Conservation (phyloP, 2,888 invertebrate genomes). For the Pegoplata infirma region DNA sequence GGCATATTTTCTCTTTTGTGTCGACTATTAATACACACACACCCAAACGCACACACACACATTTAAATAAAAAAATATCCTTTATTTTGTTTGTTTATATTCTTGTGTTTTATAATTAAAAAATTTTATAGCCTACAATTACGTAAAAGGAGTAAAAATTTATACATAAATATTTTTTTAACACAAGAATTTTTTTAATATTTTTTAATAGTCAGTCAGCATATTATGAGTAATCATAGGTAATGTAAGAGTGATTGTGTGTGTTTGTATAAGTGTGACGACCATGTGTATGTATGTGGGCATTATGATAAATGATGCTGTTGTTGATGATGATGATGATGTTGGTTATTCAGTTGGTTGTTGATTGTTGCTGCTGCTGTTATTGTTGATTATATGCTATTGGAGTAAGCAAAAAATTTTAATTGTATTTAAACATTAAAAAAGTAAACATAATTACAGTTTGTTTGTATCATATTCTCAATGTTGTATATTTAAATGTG, state of each 20-base stretch:
- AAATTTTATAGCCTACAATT: constrained; percentile 25
- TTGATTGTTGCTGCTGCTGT: constrained; percentile 23
- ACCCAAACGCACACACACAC: neutral
- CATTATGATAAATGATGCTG: constrained; percentile 22
- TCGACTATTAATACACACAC: neutral
- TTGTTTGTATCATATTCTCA: constrained; percentile 13
- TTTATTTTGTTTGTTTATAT: constrained; percentile 19
- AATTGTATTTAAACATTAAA: constrained; percentile 56
- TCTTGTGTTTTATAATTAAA: constrained; percentile 47
- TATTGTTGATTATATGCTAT: too few species aligned
- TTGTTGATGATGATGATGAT: constrained; percentile 15
- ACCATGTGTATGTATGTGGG: neutral
- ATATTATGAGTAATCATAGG: constrained; percentile 34
- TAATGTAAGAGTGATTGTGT: neutral
- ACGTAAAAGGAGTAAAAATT: constrained; percentile 9
- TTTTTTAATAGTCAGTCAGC: constrained; percentile 48
- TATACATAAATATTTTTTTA: neutral
- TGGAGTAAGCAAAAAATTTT: constrained; percentile 50
- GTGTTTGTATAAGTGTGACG: too few species aligned
- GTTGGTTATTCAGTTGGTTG: neutral
- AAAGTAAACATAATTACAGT: constrained; percentile 54
- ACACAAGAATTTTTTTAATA: constrained; percentile 22
- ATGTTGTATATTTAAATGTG: neutral
- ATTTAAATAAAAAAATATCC: too few species aligned
- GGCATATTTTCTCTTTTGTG: neutral